Base-by-base conservation (phyloP, 2,888 invertebrate species). In the Choristoneura rosaceana region DNA sequence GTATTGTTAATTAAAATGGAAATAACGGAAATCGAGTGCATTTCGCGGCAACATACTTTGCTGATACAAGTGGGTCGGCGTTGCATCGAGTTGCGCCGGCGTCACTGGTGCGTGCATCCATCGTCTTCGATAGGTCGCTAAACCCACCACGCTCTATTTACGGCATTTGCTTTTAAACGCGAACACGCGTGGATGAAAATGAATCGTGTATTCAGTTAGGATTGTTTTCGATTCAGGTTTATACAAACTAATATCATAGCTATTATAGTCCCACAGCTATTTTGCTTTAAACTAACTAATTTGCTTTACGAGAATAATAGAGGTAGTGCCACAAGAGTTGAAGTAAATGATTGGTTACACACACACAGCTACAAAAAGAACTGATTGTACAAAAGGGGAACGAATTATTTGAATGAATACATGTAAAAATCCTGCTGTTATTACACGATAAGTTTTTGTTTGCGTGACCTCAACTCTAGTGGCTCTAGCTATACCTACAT, bases 111-210 rank as follows among this genome's bases (percentile, higher is more conserved):
- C 91, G 90, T 88, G 82, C 84, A 84, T 82, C 83, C 84, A 82
- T 78, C 84, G 87, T 87, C 87, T 88, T 87, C 85, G 88, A 90
- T 86, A 86, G 84, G 82, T 86, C 88, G 87, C 84, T 89, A 84
- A 89, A 87, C 88, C 87, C 82, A 82, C 17, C 90, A 92, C 90
- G 91, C 90, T 93, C 91, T 90, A 91, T 89, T 92, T 90, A 81
- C 82, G 77, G 38, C 67, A 78, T 81, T 82, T 77, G 74, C 77
- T 79, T 80, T 80, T 52, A 43, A 69, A 69, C 73, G 59, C 64
- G 69, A 73, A 74, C 73, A 59, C 38, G 76, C 75, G 73, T 71
- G 74, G 71, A 73, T 69, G 67, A 71, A 74, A 73, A 70, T 38
- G 70, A 68, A 70, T 74, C 71, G 65, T 43, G 33, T 63, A 70